phyloP scores from a whole-genome alignment of 2,888 invertebrate species.

The Eristalinus aeneus region DNA sequence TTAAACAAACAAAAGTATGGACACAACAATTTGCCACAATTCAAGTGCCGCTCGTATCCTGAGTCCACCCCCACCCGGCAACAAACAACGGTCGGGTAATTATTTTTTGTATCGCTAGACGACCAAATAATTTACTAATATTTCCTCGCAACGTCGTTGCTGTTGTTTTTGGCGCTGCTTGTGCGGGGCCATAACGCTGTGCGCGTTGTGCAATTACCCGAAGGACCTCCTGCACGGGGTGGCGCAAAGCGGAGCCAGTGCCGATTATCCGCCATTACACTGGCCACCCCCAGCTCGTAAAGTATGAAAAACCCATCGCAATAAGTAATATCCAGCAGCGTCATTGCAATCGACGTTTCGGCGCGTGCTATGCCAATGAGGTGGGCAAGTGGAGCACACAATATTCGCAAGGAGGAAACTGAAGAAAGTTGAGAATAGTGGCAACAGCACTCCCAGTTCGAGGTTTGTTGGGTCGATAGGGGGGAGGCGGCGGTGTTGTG shows the following conservation, averaged over 20 bases:
- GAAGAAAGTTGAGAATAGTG: slow-evolving; percentile 12
- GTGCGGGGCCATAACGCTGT: slow-evolving; percentile 30
- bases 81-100: slow-evolving; percentile 32
- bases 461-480: slow-evolving; percentile 17
- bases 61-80: not conserved
- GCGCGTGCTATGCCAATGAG: not conserved
- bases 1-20: slow-evolving; percentile 68
- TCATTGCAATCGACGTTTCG: slow-evolving; percentile 54
- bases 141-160: not conserved
- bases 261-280: slow-evolving; percentile 47
- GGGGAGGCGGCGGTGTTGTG: not conserved
- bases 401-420: not conserved
- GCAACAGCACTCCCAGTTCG: slow-evolving; percentile 29
- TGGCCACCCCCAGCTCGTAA: slow-evolving; percentile 53
- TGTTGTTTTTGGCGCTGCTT: not conserved
- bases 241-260: not conserved
- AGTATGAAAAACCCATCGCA: slow-evolving; percentile 65
- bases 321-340: slow-evolving; percentile 56
- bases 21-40: slow-evolving; percentile 66
- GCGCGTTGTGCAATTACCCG: slow-evolving; percentile 62
- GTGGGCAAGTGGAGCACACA: not conserved
- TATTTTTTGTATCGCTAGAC: slow-evolving; percentile 47
- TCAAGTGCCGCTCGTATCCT: slow-evolving; percentile 34
- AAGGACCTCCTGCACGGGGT: slow-evolving; percentile 19
- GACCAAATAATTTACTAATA: slow-evolving; percentile 54